Evolutionary conservation across 2,113 vertebrate genomes (phyloP).

Genomic region (Chaenogobius annularis): DNA sequence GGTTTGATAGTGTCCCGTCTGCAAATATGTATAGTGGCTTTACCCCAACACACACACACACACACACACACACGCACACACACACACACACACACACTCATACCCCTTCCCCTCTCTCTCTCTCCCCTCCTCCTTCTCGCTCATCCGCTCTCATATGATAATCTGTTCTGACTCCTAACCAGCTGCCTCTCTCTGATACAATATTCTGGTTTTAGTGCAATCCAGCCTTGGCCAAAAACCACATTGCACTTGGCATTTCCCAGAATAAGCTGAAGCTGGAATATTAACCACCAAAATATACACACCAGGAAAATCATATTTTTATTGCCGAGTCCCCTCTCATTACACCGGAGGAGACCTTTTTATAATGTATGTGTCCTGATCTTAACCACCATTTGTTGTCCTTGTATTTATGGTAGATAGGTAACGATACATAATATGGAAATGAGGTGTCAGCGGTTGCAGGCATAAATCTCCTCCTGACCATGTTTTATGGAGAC

Average conservation of each 20-base stretch:
- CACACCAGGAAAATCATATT: slow-evolving; percentile 12
- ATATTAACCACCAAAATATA: slow-evolving; percentile 28
- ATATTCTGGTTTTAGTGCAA: slow-evolving; percentile 80
- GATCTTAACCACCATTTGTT: slow-evolving; percentile 21
- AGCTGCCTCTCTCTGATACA: slow-evolving; percentile 81
- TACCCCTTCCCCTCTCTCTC: slow-evolving; percentile 24
- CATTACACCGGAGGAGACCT: slow-evolving; percentile 2
- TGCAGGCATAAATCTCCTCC: slow-evolving; percentile 71
- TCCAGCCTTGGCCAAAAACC: slow-evolving; percentile 76
- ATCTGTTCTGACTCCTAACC: slow-evolving; percentile 81
- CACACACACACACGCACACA: slow-evolving; percentile 52
- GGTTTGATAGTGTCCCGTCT: slow-evolving; percentile 9
- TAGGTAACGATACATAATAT: slow-evolving; percentile 56
- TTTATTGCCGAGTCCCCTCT: slow-evolving; percentile 18
- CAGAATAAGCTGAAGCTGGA: slow-evolving; percentile 66
- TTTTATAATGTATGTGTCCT: slow-evolving; percentile 33
- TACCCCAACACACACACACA: slow-evolving; percentile 27
- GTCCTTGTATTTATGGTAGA: slow-evolving; percentile 50
- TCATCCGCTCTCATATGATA: slow-evolving; percentile 77
- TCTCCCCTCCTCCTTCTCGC: slow-evolving; percentile 53
- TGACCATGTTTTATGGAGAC: slow-evolving; percentile 74
- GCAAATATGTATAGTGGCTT: not conserved
- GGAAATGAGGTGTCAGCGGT: slow-evolving; percentile 63
- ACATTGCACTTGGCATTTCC: slow-evolving; percentile 71
- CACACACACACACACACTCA: slow-evolving; percentile 34